Evolutionary conservation across 2,888 invertebrate genomes (phyloP), one percentile per base, ranked within the genome.

Genomic region (Lepas anatifera): DNA sequence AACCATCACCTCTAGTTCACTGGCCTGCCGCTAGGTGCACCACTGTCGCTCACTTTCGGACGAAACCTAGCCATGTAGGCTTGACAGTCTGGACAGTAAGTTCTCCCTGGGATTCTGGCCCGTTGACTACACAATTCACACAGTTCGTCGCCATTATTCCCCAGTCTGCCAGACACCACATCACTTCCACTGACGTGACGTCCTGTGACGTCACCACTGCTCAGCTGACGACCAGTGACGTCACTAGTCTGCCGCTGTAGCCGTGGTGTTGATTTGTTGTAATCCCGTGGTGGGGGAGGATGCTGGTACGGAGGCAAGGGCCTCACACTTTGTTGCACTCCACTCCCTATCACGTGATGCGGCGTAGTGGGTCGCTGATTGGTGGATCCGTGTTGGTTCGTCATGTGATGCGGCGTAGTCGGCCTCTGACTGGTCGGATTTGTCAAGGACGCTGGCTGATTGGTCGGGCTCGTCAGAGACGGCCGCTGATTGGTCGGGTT

Each of bases 61-160:
- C 88, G 87, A 80, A 90, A 90, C 77, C 89, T 84, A 73, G 91
- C 90, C 88, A 95, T 89, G 78, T 95, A 95, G 81, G 90, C 93
- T 78, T 93, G 92, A 81, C 95, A 95, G 81, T 95, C 93, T 68
- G 87, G 84, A 80, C 95, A 95, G 78, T 94, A 95, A 75, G 88
- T 85, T 46, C 88, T 87, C 22, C 92, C 89, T 25, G 89, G 85
- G 68, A 84, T 85, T 27, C 92, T 88, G 73, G 87, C 85, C 77
- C 92, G 90, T 79, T 94, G 94, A 71, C 92, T 85, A 80, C 95
- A 95, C 75, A 95, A 83, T 80, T 90, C 89, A 79, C 95, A 66
- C 64, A 18, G 35, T 1, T 16, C 64, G 18, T 22, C 58, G 35
- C n/a, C 35, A 3, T n/a, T n/a, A n/a, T n/a, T n/a, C n/a, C n/a